phyloP scores from a whole-genome alignment of 2,888 invertebrate genomes.

The Odontothrips loti region DNA sequence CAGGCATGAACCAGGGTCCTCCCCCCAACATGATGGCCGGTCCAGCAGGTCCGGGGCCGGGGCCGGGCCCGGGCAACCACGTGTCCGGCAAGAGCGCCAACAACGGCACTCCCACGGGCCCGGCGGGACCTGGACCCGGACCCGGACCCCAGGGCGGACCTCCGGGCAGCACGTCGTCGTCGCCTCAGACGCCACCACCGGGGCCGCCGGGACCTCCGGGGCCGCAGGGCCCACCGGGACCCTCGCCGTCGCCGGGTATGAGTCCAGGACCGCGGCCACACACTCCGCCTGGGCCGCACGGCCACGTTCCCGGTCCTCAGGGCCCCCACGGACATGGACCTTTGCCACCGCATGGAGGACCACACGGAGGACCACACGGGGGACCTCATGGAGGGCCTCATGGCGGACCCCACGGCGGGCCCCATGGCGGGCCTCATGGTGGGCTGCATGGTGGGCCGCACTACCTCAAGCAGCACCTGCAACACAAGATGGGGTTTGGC shows the following conservation, averaged over 20 bases:
- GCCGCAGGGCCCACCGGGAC: slow-evolving; percentile 31
- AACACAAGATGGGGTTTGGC: slow-evolving; percentile 65
- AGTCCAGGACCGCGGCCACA: slow-evolving; percentile 33
- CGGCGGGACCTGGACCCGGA: slow-evolving; percentile 31
- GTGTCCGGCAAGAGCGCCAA: slow-evolving; percentile 35
- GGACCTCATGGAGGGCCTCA: slow-evolving; percentile 39
- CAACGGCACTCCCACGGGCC: slow-evolving; percentile 37
- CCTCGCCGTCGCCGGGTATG: slow-evolving; percentile 33
- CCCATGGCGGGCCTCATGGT: slow-evolving; percentile 41
- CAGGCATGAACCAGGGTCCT: slow-evolving; percentile 40
- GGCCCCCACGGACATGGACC: slow-evolving; percentile 32
- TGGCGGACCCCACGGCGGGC: slow-evolving; percentile 41
- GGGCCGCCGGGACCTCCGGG: slow-evolving; percentile 34
- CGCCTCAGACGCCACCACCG: slow-evolving; percentile 33
- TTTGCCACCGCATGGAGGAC: slow-evolving; percentile 39
- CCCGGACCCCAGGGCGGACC: slow-evolving; percentile 50
- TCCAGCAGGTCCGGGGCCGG: no score
- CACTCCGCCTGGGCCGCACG: slow-evolving; percentile 32
- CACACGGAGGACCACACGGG: slow-evolving; percentile 41
- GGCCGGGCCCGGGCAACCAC: slow-evolving; percentile 30
- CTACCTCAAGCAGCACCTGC: slow-evolving; percentile 65
- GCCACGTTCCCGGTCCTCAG: slow-evolving; percentile 34
- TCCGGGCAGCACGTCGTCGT: slow-evolving; percentile 43
- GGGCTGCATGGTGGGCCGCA: slow-evolving; percentile 50
- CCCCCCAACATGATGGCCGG: slow-evolving; percentile 37